Percentiles rank a stretch among this genome's conserved stretches.
phyloP scores from a whole-genome alignment of 2,797 vertebrate genomes.

The Australoheros facetus region DNA sequence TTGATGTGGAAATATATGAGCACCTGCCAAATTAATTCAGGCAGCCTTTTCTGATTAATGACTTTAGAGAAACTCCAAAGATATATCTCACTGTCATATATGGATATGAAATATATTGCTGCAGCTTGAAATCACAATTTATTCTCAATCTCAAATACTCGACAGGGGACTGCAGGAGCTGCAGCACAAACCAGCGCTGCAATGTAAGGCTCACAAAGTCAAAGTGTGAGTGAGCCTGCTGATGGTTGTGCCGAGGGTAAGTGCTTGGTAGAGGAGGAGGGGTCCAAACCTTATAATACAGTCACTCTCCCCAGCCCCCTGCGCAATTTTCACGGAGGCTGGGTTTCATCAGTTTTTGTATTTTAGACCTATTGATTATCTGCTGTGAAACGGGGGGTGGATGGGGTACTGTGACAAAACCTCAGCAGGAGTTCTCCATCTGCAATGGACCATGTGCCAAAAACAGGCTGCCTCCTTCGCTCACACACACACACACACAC shows the following conservation, averaged over 20 bases:
- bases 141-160: conserved; percentile 20
- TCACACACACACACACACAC: conserved; percentile 7
- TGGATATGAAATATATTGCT: conserved; percentile 10
- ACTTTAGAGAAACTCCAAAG: conserved; percentile 15
- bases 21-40: conserved; percentile 45
- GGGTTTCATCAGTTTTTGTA: conserved; percentile 73
- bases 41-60: conserved; percentile 25
- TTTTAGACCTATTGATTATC: conserved; percentile 79
- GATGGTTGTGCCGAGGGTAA: background rate
- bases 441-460: conserved; percentile 57
- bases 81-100: conserved; percentile 18
- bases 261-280: background rate
- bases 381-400: conserved; percentile 36
- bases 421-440: conserved; percentile 70
- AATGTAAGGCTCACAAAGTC: conserved; percentile 26
- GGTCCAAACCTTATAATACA: conserved; percentile 26
- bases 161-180: conserved; percentile 4
- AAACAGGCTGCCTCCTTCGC: conserved; percentile 2
- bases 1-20: conserved; percentile 38
- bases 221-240: background rate
- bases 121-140: conserved; percentile 25
- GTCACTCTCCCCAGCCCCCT: conserved; percentile 40
- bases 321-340: conserved; percentile 68
- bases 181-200: background rate
- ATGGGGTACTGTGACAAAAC: conserved; percentile 61